Conservation (phyloP, 1,140 invertebrate genomes). For the Pygmarrhopalites habei region DNA sequence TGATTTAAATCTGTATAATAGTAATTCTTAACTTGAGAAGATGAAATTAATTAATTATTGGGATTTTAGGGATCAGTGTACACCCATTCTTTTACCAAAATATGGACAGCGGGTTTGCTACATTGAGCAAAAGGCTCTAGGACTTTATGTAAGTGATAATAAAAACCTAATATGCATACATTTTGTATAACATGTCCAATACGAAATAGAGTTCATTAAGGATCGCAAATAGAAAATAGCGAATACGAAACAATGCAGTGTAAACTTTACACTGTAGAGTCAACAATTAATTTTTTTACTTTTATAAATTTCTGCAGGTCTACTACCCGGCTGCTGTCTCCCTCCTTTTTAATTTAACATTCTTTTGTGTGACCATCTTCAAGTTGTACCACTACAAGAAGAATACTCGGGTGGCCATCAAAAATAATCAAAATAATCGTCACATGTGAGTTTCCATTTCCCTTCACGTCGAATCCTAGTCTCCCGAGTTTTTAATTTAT, state of each 20-base stretch:
- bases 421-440: not conserved
- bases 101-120: slow-evolving; percentile 24
- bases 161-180: too few species aligned
- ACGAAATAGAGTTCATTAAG: too few species aligned
- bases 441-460: not conserved
- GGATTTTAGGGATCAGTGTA: slow-evolving; percentile 6
- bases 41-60: not conserved
- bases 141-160: too few species aligned
- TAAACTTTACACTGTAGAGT: too few species aligned
- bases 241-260: too few species aligned
- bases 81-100: slow-evolving; percentile 13
- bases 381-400: slow-evolving; percentile 13
- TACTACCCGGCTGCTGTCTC: slow-evolving; percentile 21
- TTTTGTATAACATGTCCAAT: too few species aligned
- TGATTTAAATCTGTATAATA: not conserved
- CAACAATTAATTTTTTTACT: too few species aligned
- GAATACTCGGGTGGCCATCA: not conserved
- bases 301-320: too few species aligned
- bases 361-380: slow-evolving; percentile 17
- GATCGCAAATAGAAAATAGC: too few species aligned
- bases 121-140: slow-evolving; percentile 4
- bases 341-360: slow-evolving; percentile 14
- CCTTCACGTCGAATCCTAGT: not conserved
- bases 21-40: not conserved
- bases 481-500: not conserved